These are phyloP conservation scores for Oryzaephilus surinamensis DNA, from an alignment of 1,140 invertebrate genomes.

Conservation along the genomic window DNA sequence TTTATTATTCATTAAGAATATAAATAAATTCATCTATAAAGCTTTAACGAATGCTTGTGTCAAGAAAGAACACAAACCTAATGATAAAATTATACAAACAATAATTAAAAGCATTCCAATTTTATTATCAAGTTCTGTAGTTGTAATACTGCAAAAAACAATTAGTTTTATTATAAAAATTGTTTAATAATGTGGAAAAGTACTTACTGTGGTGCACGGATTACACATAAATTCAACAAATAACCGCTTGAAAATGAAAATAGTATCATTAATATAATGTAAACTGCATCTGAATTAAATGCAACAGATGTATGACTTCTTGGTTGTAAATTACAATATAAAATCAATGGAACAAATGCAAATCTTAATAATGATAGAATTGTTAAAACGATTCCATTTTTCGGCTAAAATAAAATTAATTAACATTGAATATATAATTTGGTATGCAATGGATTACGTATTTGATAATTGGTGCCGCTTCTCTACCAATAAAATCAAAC, in stretches of 20 bases:
- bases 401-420: constrained; percentile 13
- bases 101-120: constrained; percentile 1
- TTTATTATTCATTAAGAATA: too few species aligned
- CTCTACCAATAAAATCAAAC: constrained; percentile 16
- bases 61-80: constrained; percentile 5
- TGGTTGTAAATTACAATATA: constrained; percentile 19
- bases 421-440: not conserved
- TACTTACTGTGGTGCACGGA: constrained; percentile 7
- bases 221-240: constrained; percentile 15
- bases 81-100: constrained; percentile 4
- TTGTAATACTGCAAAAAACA: constrained; percentile 2
- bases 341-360: constrained; percentile 15
- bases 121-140: constrained; percentile 1
- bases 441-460: constrained; percentile 12
- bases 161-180: not conserved
- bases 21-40: too few species aligned
- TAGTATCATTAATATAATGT: constrained; percentile 14
- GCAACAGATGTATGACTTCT: constrained; percentile 14
- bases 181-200: not conserved
- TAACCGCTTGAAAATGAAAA: constrained; percentile 17
- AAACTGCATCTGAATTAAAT: constrained; percentile 11
- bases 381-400: constrained; percentile 11
- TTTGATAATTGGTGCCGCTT: constrained; percentile 12
- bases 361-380: constrained; percentile 11
- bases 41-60: constrained; percentile 6